Evolutionary conservation across 2,888 invertebrate genomes (phyloP).

Genomic region (Steinernema hermaphroditum): DNA sequence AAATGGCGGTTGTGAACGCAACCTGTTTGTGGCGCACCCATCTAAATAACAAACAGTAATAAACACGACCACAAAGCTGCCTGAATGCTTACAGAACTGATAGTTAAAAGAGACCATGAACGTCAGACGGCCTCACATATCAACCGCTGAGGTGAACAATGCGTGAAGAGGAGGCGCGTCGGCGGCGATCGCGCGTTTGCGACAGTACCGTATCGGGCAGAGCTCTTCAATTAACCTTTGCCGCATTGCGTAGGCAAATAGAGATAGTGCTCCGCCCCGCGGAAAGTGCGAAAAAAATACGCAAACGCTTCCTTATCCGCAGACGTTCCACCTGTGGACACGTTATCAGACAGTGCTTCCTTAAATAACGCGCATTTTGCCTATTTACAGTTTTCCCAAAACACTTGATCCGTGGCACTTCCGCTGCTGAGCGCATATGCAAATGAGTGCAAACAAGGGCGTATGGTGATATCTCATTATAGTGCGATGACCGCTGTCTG

Average conservation of each 20-base stretch:
- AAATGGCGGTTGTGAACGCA: neutral
- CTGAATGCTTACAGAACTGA: conserved; percentile 10
- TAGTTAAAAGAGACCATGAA: conserved; percentile 22
- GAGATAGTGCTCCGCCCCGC: neutral
- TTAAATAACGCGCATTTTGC: neutral
- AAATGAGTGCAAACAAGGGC: conserved; percentile 17
- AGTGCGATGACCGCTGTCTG: neutral
- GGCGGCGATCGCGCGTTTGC: conserved; percentile 11
- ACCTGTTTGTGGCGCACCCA: conserved; percentile 13
- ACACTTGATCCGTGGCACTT: neutral
- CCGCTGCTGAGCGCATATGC: neutral
- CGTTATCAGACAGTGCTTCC: too few species aligned
- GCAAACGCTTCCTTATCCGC: too few species aligned
- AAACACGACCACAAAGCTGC: neutral
- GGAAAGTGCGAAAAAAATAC: neutral
- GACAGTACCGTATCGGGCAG: conserved; percentile 32
- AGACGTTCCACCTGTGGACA: too few species aligned
- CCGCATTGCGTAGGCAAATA: neutral
- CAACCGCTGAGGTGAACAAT: conserved; percentile 34
- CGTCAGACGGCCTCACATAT: conserved; percentile 15
- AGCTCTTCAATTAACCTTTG: conserved; percentile 25
- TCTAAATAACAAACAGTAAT: neutral
- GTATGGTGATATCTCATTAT: neutral
- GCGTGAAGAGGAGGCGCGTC: conserved; percentile 30
- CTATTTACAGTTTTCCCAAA: conserved; percentile 2